Evolutionary conservation across 2,797 vertebrate genomes (phyloP).

Genomic region (Oophaga sylvatica): DNA sequence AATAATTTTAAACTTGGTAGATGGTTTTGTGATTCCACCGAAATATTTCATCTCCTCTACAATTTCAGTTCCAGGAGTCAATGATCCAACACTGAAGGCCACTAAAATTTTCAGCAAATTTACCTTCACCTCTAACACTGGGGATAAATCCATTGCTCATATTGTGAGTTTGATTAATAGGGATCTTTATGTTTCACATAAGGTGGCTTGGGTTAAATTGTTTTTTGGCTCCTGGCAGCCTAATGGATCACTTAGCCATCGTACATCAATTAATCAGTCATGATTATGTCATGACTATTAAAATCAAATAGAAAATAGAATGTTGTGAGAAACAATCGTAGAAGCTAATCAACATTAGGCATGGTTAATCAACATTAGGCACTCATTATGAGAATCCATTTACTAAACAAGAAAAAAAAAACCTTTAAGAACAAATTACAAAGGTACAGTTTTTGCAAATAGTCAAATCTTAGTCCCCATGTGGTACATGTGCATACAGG

Average conservation of each 20-base stretch:
- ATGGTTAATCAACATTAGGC: too few relatives aligned
- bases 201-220: constrained; percentile 7
- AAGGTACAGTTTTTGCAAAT: too few relatives aligned
- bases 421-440: too few relatives aligned
- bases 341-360: too few relatives aligned
- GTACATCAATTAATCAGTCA: neutral
- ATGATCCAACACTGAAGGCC: constrained; percentile 13
- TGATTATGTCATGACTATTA: neutral
- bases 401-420: too few relatives aligned
- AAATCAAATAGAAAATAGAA: neutral
- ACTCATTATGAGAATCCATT: too few relatives aligned
- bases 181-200: neutral
- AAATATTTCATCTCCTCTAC: constrained; percentile 6
- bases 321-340: neutral
- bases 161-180: constrained; percentile 22
- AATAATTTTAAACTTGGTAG: neutral
- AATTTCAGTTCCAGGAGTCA: constrained; percentile 23
- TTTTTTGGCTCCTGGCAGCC: neutral
- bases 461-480: too few relatives aligned
- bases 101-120: constrained; percentile 1
- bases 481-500: too few relatives aligned
- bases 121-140: constrained; percentile 35
- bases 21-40: constrained; percentile 6
- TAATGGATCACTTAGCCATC: neutral
- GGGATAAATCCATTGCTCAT: constrained; percentile 5